Base-by-base conservation (phyloP, 2,113 vertebrate genomes). In the Caretta caretta region DNA sequence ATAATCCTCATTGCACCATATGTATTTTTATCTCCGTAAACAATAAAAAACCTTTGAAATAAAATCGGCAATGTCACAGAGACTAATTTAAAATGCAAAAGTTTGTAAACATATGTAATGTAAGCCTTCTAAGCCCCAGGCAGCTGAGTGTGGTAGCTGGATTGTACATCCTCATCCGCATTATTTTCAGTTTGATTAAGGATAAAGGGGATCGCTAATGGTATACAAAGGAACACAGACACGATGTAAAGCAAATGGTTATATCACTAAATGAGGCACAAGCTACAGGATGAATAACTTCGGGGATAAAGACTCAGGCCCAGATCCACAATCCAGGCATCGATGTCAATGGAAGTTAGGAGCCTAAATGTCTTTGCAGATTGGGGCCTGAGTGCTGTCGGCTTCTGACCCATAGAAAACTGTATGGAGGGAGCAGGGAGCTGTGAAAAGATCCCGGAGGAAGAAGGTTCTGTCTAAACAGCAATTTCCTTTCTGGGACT, bases 391-490 rank as follows among this genome's bases (percentile, higher is more conserved):
- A 69, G 29, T 35, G 59, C 59, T 16, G 29, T 62, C 19, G 38
- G 17, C 82, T 92, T 83, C n/a, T 17, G 5, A 84, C 51, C 56
- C 38, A 0, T 7, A 31, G 59, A 29, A 31, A 29, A 35, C 14
- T 31, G 6, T 38, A 9, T 22, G 78, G 83, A 78, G 87, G 27
- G 69, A 88, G 72, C 10, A 86, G 50, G 42, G 57, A 86, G 38
- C 8, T 35, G 62, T 14, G 48, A 35, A 42, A n/a, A 84, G 87
- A 69, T 8, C 24, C 54, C 51, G 49, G 85, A 27, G 84, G 29
- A 35, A 65, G 13, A 65, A 65, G 31, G 29, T 59, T 27, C 57
- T 29, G 19, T 95, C 93, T 97, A 95, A 97, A 94, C 94, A 95
- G 89, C 65, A 83, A 86, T 92, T 88, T 48, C 89, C 95, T 86